These are phyloP conservation scores for Micrasema longulum DNA, from an alignment of 1,140 invertebrate species.

Conservation along the genomic window DNA sequence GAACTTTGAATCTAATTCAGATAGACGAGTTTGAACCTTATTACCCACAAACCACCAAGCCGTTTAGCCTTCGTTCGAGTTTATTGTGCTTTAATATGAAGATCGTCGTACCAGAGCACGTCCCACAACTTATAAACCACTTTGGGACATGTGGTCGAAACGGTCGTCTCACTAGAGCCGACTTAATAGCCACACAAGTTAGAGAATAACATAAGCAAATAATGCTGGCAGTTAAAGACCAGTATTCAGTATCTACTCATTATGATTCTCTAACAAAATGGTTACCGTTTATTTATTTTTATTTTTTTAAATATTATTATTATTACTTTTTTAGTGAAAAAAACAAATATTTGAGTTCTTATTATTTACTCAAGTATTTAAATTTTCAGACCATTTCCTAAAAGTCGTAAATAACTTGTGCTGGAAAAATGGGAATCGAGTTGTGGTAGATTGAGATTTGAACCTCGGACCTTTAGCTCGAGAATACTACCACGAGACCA, in stretches of 20 bases:
- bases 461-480: background rate
- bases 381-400: too few species aligned
- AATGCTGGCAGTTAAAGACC: background rate
- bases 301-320: background rate
- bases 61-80: too few species aligned
- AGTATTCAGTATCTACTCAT: background rate
- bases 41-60: too few species aligned
- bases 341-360: too few species aligned
- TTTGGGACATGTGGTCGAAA: constrained; percentile 21
- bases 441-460: too few species aligned
- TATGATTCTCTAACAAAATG: background rate
- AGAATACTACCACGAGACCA: background rate
- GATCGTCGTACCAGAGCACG: background rate
- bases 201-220: background rate
- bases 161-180: constrained; percentile 6
- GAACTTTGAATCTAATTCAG: too few species aligned
- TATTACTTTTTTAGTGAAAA: background rate
- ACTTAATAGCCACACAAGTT: background rate
- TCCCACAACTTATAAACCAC: constrained; percentile 31
- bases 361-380: too few species aligned
- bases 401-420: too few species aligned
- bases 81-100: background rate
- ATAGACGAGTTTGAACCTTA: too few species aligned
- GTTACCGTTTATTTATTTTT: background rate
- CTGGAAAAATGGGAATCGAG: too few species aligned